phyloP scores from a whole-genome alignment of 35 echinoderm and acorn worm genomes.

The Ophiothrix spiculata region DNA sequence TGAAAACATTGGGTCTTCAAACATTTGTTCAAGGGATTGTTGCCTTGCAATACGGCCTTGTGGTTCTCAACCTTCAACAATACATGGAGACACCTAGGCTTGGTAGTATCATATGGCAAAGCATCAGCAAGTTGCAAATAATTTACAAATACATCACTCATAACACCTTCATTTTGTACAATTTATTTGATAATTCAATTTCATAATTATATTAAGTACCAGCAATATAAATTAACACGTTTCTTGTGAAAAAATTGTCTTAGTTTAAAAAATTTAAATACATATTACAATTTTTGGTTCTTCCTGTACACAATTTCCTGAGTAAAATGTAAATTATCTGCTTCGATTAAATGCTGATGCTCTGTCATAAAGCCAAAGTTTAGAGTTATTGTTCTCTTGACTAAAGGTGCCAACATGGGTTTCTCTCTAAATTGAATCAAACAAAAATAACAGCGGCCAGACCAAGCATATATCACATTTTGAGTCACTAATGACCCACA shows the following conservation, averaged over 20 bases:
- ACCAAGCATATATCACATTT: constrained; percentile 2
- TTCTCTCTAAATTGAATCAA: background rate
- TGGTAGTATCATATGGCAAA: background rate
- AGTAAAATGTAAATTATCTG: background rate
- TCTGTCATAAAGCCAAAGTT: background rate
- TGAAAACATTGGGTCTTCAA: too few relatives aligned
- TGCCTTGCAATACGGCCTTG: too few relatives aligned
- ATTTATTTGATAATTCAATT: background rate
- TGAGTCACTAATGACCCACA: background rate
- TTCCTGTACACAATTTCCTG: background rate
- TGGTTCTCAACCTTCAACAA: background rate
- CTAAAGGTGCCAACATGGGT: constrained; percentile 1
- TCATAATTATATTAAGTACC: too few relatives aligned
- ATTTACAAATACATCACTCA: background rate
- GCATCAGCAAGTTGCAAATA: background rate
- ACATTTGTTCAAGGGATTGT: too few relatives aligned
- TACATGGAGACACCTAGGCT: constrained; percentile 7
- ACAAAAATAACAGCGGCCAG: constrained; percentile 8
- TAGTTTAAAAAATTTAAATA: background rate
- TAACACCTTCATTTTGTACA: background rate
- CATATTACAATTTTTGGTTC: background rate
- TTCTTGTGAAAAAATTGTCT: background rate
- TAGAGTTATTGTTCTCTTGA: background rate
- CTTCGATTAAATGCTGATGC: constrained; percentile 1
- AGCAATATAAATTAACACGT: background rate